phyloP scores from a whole-genome alignment of 2,888 invertebrate genomes.

The Eurytoma californica region DNA sequence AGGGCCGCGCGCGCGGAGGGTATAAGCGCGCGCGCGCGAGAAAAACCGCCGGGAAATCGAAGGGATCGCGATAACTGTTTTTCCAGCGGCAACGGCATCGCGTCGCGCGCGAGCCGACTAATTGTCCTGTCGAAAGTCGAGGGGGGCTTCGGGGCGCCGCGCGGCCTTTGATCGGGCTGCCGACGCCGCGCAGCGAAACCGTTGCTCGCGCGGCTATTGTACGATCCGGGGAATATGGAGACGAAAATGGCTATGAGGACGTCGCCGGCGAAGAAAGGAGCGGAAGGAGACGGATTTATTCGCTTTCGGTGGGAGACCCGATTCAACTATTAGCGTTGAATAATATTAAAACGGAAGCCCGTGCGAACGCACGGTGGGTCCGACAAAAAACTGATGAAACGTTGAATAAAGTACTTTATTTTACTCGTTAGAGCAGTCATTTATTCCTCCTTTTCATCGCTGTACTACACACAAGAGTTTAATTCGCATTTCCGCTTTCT shows the following conservation, averaged over 20 bases:
- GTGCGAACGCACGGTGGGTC: not conserved
- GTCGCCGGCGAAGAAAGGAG: not conserved
- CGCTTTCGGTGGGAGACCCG: constrained; percentile 15
- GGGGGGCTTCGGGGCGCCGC: no score
- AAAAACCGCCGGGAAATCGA: constrained; percentile 1
- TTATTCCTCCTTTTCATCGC: constrained; percentile 7
- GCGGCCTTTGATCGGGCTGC: constrained; percentile 11
- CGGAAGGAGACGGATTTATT: constrained; percentile 25
- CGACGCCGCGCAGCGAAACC: not conserved
- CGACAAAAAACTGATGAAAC: not conserved
- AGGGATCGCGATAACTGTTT: constrained; percentile 36
- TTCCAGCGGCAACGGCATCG: constrained; percentile 1
- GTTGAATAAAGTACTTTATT: not conserved
- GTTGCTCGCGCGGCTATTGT: not conserved
- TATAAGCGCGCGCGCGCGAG: not conserved
- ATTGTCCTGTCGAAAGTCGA: constrained; percentile 48
- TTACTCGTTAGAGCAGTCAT: not conserved
- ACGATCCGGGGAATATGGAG: not conserved
- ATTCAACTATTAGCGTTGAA: constrained; percentile 42
- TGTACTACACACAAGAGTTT: no score
- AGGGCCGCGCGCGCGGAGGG: not conserved
- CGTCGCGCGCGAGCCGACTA: constrained; percentile 27
- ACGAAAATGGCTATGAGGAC: constrained; percentile 12
- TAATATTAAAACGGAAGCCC: constrained; percentile 48
- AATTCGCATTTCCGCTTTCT: no score